phyloP scores from a whole-genome alignment of 2,113 vertebrate genomes.

The Trichomycterus rosablanca region DNA sequence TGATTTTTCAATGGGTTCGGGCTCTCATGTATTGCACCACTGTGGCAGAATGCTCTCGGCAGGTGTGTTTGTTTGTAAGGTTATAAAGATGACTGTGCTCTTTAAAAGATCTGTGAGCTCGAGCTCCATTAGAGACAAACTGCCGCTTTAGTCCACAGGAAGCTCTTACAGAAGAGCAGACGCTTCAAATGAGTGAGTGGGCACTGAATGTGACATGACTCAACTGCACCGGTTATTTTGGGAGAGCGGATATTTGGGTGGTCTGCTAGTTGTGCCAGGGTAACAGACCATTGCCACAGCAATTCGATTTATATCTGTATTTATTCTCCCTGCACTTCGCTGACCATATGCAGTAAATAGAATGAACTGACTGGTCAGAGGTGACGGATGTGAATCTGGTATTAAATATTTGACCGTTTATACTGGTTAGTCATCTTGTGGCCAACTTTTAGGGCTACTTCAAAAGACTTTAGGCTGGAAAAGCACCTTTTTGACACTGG shows the following conservation, averaged over 20 bases:
- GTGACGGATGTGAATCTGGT: no score
- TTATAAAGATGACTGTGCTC: slow-evolving; percentile 1
- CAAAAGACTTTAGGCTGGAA: no score
- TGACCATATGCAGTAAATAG: no score
- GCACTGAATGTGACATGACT: slow-evolving; percentile 7
- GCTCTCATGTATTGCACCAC: background rate
- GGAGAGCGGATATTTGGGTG: background rate
- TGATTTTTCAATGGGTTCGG: no score
- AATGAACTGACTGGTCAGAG: no score
- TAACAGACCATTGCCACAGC: background rate
- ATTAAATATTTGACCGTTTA: no score
- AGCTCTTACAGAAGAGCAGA: background rate
- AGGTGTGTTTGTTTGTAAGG: background rate
- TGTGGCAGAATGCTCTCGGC: background rate
- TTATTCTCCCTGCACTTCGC: no score
- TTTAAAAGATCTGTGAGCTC: background rate
- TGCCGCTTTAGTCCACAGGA: background rate
- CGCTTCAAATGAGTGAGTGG: background rate
- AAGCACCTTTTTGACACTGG: no score
- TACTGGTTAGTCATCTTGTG: no score
- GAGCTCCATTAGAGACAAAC: slow-evolving; percentile 2
- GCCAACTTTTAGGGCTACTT: no score
- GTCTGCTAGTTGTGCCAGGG: background rate
- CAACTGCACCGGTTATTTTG: slow-evolving; percentile 12
- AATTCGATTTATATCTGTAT: no score